Conservation (phyloP, 2,113 vertebrate species). For the Heterocephalus glaber region DNA sequence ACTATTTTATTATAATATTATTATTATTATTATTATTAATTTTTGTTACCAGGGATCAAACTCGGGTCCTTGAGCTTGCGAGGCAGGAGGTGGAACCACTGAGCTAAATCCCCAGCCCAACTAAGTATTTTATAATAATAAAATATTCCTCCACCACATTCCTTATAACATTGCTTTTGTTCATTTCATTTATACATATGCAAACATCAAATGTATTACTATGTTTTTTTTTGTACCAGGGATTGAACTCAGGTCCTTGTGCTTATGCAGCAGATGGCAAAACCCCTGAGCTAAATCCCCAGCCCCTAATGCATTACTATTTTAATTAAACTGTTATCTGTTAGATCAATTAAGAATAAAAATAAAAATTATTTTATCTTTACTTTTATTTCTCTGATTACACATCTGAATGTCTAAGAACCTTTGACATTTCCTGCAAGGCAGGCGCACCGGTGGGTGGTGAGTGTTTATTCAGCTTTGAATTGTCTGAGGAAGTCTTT, state of each 20-base stretch:
- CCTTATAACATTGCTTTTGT: not conserved
- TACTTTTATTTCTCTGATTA: not conserved
- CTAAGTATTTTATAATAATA: no score
- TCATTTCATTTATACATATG: not conserved
- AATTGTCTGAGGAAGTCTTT: not conserved
- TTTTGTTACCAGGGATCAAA: no score
- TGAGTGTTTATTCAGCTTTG: not conserved
- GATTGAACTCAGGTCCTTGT: no score
- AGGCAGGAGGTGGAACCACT: no score
- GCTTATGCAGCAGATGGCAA: no score
- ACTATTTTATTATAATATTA: no score
- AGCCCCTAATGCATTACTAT: not conserved
- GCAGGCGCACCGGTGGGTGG: not conserved
- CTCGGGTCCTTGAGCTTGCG: no score
- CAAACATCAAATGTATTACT: not conserved
- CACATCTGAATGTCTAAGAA: not conserved
- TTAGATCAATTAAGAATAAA: not conserved
- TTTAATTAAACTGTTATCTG: not conserved
- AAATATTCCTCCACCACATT: not conserved
- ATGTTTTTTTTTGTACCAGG: no score
- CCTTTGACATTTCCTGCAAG: not conserved
- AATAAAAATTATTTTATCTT: not conserved
- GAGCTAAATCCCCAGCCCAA: no score
- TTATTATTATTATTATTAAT: no score
- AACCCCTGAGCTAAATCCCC: no score